Percentiles rank a stretch among this genome's conserved stretches.
Conservation (phyloP, 2,888 invertebrate genomes). For the Bombylius discolor region DNA sequence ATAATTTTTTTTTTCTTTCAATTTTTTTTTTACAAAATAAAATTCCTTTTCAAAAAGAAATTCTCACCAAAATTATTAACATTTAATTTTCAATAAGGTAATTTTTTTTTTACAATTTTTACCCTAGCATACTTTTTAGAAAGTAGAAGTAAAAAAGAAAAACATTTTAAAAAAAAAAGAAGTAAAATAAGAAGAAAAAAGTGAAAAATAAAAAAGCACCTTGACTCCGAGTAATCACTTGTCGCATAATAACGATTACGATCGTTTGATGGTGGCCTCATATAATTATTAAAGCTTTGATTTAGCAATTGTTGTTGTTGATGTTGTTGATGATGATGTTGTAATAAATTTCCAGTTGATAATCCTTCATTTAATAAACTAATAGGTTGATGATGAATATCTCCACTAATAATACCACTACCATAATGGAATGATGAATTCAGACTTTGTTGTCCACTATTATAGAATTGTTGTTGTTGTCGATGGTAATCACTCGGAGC, state of each 20-base stretch:
- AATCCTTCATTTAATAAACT: neutral
- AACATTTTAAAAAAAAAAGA: too few relatives aligned
- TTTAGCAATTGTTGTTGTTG: constrained; percentile 10
- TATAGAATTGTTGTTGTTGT: constrained; percentile 20
- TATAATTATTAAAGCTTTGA: constrained; percentile 5
- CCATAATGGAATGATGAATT: constrained; percentile 1
- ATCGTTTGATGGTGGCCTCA: constrained; percentile 6
- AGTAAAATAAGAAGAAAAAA: neutral
- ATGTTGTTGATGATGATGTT: constrained; percentile 15
- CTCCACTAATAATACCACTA: neutral
- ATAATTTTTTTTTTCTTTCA: too few relatives aligned
- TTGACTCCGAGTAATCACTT: constrained; percentile 28
- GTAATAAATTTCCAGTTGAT: constrained; percentile 23
- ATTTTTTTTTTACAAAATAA: too few relatives aligned
- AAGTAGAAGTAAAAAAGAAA: too few relatives aligned
- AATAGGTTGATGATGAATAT: constrained; percentile 6
- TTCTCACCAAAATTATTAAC: too few relatives aligned
- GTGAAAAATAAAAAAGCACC: constrained; percentile 20
- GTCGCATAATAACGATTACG: constrained; percentile 22
- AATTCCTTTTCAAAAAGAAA: too few relatives aligned
- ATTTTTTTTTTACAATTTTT: too few relatives aligned
- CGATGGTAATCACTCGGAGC: constrained; percentile 32
- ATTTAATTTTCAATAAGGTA: too few relatives aligned
- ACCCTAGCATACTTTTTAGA: too few relatives aligned
- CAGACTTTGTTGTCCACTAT: constrained; percentile 1